Base-by-base conservation (phyloP, 2,797 vertebrate species). In the Salarias fasciatus region DNA sequence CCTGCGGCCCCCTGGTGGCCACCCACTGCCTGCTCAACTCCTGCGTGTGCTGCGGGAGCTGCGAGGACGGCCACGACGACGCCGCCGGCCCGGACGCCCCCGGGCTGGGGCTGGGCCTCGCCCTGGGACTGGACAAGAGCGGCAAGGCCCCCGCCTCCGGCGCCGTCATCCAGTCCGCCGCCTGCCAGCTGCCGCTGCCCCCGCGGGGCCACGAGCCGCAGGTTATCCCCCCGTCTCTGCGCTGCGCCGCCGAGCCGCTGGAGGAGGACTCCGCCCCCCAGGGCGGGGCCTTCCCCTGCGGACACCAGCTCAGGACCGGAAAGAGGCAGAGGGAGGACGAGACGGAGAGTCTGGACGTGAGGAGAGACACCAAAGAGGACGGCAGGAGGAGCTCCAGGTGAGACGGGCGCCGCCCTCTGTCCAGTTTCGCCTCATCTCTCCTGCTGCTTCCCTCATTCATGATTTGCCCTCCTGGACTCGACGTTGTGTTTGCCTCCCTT, bases 11-110 rank as follows among this genome's bases (percentile, higher is more conserved):
- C 53, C 77, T 95, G 50, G 88, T 95, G 58, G 92, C 96, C 82
- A 94, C 95, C 62, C 94, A 93, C 84, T 95, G 96, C 91, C 93
- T 99, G 59, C 94, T 99, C 43, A 95, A 96, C 88, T 97, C 97
- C 1, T 98, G 97, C 0, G 96, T 98, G 57, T 99, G 97, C 87
- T 99, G 97, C n/a, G 94, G 95, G 45, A 95, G 94, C 88, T 97
- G 96, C 10, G 92, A 95, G 51, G 95, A 95, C 53, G 65, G 91
- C 79, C 89, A 92, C 31, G 96, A 97, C 53, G 95, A 97, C 0
- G 42, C 60, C 31, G 38, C 85, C 51, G 28, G 59, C 53, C 58
- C 87, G 11, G 91, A 92, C 35, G 80, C 61, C 38, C 50, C 78
- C 2, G 84, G 85, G 29, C 79, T 89, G 0, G 83, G 81, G 1